Evolutionary conservation across 2,113 vertebrate genomes (phyloP), one percentile per base, ranked within the genome.

Genomic region (Propithecus coquereli): DNA sequence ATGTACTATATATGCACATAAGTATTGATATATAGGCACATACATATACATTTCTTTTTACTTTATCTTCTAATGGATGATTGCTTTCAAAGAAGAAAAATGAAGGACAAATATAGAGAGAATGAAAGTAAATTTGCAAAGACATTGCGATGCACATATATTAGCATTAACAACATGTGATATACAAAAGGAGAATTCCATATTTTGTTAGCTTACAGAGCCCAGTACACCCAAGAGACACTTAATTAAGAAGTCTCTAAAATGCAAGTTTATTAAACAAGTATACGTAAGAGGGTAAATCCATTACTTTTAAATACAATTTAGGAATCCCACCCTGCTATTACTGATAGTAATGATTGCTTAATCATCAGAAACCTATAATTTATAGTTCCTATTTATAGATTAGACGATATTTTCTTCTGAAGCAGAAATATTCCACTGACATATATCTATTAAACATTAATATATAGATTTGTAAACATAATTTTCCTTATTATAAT

Each of bases 161-260:
- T 86, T 95, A 77, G 16, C 66, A 95, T 85, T 91, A 95, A 85
- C 52, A 96, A 65, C 10, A 89, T 37, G 22, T 86, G 82, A 47
- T 77, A 63, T 45, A 74, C 18, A 71, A 90, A 90, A 77, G 32
- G 11, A 82, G 66, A 96, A 91, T 89, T 88, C 30, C 23, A 54
- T 88, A 76, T 96, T 91, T 96, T 94, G 80, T 79, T 74, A 83
- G 27, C 50, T 84, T 81, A 83, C n/a, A 82, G 37, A 91, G 32
- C 71, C 59, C 66, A 89, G 73, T 57, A 84, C 47, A 90, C 71
- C 90, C 87, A 94, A 82, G 87, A 97, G 66, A 92, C 37, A 82
- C 40, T 91, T 80, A 90, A 80, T 95, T 96, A 96, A 96, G 91
- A 94, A 89, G n/a, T 12, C 80, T 95, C 79, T 90, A 74, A 88